Base-by-base conservation (phyloP, 2,888 invertebrate genomes). In the Dicranocentrus wangi region DNA sequence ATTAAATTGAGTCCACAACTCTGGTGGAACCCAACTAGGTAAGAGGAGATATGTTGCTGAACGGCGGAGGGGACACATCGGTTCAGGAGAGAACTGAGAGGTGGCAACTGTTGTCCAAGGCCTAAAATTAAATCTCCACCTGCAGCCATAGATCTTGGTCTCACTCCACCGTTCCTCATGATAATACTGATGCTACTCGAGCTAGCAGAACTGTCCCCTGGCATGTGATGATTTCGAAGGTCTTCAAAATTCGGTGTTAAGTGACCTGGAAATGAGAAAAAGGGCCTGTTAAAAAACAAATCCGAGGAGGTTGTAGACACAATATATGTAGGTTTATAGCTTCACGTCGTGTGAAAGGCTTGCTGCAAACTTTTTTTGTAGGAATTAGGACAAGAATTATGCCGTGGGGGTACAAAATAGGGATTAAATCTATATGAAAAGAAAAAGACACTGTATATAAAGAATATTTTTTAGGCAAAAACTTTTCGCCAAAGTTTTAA, bases 201-300 rank as follows among this genome's bases (percentile, higher is more conserved):
- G 63, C 77, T 73, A 2, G 68, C 51, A 7, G 78, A 72, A 60
- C 66, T 72, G 47, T 78, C 77, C 19, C n/a, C n/a, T n/a, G n/a
- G n/a, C 77, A 75, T 47, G 65, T 70, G 81, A 68, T 84, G 82
- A 39, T 83, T 83, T 19, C 82, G 79, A 70, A 84, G 78, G 69
- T 84, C 84, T 47, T 82, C 83, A 53, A 83, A 85, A 78, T 78
- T 84, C 39, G 80, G 79, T 55, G 71, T 25, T n/a, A n/a, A n/a
- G 66, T 84, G 81, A 80, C 84, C 85, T 83, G 76, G 19, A 53
- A 73, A 78, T 32, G 15, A 69, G 27, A 73, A 47, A 28, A n/a
- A n/a, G n/a, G n/a, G n/a, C n/a, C n/a, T n/a, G 39, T 3, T 43
- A n/a, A 58, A 65, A 21, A 68, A 25, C 15, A 27, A n/a, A 19